Conservation (phyloP, 2,888 invertebrate genomes). For the Fissipunctia ypsillon region DNA sequence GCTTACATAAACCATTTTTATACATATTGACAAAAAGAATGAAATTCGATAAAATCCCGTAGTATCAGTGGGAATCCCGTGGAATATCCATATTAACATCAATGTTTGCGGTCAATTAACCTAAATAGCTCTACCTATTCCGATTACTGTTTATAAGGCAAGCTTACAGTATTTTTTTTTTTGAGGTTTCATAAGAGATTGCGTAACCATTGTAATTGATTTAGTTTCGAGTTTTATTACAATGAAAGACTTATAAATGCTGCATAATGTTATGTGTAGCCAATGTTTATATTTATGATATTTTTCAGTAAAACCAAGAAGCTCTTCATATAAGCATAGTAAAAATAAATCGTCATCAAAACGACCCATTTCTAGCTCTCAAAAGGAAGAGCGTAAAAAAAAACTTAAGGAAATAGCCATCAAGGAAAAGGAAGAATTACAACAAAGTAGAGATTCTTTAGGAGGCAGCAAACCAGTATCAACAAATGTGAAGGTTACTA, state of each 20-base stretch:
- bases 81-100: too few species aligned
- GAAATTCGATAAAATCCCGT: too few species aligned
- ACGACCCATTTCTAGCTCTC: slow-evolving; percentile 74
- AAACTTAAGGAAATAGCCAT: slow-evolving; percentile 88
- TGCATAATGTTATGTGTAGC: not conserved
- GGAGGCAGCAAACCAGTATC: slow-evolving; percentile 70
- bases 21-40: too few species aligned
- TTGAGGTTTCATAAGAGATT: not conserved
- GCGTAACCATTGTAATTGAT: not conserved
- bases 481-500: slow-evolving; percentile 86
- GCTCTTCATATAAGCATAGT: slow-evolving; percentile 67
- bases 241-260: not conserved
- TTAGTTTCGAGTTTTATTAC: not conserved
- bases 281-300: slow-evolving; percentile 21
- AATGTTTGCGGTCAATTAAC: too few species aligned
- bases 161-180: not conserved
- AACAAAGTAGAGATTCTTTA: slow-evolving; percentile 64
- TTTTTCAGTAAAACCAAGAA: slow-evolving; percentile 73
- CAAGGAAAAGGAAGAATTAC: slow-evolving; percentile 75
- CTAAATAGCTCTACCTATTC: too few species aligned
- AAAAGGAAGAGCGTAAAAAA: slow-evolving; percentile 87
- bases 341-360: slow-evolving; percentile 74
- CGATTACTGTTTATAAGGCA: too few species aligned
- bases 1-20: too few species aligned
- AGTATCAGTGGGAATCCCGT: too few species aligned